These are phyloP conservation scores for Aromia moschata DNA, from an alignment of 2,888 invertebrate genomes.

Conservation along the genomic window DNA sequence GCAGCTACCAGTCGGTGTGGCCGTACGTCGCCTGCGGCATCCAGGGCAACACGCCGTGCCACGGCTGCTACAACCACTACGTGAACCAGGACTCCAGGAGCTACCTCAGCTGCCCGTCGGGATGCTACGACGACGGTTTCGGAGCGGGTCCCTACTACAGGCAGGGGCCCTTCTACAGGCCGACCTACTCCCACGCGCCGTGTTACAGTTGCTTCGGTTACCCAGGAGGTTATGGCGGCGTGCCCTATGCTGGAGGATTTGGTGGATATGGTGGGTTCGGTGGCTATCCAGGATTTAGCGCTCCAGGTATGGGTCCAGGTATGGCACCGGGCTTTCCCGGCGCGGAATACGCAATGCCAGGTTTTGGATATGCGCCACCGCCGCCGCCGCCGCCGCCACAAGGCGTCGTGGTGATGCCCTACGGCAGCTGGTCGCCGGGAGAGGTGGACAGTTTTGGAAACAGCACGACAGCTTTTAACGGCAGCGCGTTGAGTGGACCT, in stretches of 20 bases:
- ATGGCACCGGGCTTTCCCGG: background rate
- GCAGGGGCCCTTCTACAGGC: constrained; percentile 55
- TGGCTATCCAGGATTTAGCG: constrained; percentile 6
- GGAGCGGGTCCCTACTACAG: constrained; percentile 52
- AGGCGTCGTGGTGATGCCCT: background rate
- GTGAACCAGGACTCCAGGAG: constrained; percentile 36
- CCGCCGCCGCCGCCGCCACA: background rate
- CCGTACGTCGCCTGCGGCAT: constrained; percentile 58
- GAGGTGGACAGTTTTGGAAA: background rate
- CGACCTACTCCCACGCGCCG: constrained; percentile 47
- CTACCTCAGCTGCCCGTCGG: constrained; percentile 44
- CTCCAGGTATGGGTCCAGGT: background rate
- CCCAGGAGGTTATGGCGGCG: background rate
- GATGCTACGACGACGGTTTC: constrained; percentile 58
- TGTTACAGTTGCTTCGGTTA: constrained; percentile 26
- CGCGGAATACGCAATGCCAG: background rate
- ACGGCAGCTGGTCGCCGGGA: constrained; percentile 14
- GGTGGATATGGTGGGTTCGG: constrained; percentile 11
- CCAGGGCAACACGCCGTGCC: constrained; percentile 48
- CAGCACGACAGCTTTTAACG: background rate
- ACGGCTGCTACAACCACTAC: constrained; percentile 58
- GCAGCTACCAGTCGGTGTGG: constrained; percentile 56
- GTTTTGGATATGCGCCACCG: background rate
- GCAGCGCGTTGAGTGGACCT: background rate
- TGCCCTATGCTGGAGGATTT: background rate